Percentiles rank a stretch among this genome's conserved stretches.
phyloP scores from a whole-genome alignment of 2,888 invertebrate species.

The Ornithoptera alexandrae region DNA sequence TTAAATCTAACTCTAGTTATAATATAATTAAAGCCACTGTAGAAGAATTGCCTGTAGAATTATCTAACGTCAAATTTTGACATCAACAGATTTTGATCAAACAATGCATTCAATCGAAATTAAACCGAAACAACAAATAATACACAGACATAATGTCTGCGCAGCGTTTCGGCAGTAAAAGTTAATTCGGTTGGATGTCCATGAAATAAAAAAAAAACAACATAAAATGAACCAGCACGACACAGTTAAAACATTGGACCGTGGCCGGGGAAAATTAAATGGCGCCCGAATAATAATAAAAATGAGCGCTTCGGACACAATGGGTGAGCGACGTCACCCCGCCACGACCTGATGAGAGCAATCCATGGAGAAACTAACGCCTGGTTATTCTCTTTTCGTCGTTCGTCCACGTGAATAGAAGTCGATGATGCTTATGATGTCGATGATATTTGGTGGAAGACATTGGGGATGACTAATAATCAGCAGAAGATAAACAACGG shows the following conservation, averaged over 20 bases:
- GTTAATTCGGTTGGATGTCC: constrained; percentile 37
- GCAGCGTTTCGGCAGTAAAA: constrained; percentile 35
- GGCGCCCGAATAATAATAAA: constrained; percentile 45
- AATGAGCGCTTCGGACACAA: constrained; percentile 44
- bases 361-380: constrained; percentile 9
- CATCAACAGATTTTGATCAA: background rate
- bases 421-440: no score
- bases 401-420: no score
- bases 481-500: no score
- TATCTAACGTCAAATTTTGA: no score
- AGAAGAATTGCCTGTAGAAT: no score
- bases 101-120: constrained; percentile 12
- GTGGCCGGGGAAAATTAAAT: constrained; percentile 44
- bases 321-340: constrained; percentile 37
- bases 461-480: no score
- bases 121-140: constrained; percentile 13
- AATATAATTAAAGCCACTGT: no score
- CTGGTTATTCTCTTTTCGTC: constrained; percentile 1
- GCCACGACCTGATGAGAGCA: constrained; percentile 19
- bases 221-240: constrained; percentile 37
- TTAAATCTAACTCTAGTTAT: no score
- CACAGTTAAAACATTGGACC: constrained; percentile 37
- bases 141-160: constrained; percentile 12
- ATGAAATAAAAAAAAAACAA: constrained; percentile 30
- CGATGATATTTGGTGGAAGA: no score